phyloP scores from a whole-genome alignment of 2,113 vertebrate genomes.

The Climacteris rufus region DNA sequence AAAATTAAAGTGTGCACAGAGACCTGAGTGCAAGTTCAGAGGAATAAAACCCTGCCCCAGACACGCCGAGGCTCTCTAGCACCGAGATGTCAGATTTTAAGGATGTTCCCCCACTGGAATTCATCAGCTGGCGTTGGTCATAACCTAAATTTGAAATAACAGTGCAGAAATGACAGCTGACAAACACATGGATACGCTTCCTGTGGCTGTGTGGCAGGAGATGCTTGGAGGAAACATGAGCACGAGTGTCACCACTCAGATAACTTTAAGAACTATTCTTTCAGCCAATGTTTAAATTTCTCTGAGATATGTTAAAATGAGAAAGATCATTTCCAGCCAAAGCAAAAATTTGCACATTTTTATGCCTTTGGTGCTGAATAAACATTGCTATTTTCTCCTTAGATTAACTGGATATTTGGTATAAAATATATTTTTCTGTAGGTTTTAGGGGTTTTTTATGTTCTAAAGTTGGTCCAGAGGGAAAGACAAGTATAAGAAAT shows the following conservation, averaged over 20 bases:
- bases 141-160: background rate
- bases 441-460: accelerated
- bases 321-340: background rate
- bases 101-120: background rate
- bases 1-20: background rate
- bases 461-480: background rate
- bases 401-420: background rate
- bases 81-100: background rate
- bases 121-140: background rate
- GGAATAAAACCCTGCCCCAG: background rate
- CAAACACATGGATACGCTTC: background rate
- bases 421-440: background rate
- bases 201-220: background rate
- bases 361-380: background rate
- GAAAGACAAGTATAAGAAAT: background rate
- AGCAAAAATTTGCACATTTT: background rate
- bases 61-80: background rate
- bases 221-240: background rate
- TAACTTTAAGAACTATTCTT: background rate
- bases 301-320: background rate
- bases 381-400: background rate
- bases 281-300: background rate
- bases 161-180: background rate
- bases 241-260: background rate
- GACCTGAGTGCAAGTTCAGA: background rate